Percentiles rank a stretch among this genome's conserved stretches.
Conservation (phyloP, 2,797 vertebrate species). For the Chiroxiphia lanceolata region DNA sequence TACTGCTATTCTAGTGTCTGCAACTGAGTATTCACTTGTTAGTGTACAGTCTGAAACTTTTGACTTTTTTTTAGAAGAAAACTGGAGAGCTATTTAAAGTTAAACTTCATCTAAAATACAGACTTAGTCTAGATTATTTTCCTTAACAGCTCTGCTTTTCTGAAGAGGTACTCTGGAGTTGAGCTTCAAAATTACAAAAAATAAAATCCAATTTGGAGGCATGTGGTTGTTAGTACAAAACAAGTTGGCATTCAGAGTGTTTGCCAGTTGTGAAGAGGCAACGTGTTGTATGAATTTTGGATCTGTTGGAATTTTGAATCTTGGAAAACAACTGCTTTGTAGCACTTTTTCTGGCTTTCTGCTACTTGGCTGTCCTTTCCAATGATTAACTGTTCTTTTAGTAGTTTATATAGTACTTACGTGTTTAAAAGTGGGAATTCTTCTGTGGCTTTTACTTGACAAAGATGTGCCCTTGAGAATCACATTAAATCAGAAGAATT, state of each 20-base stretch:
- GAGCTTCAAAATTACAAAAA: not conserved
- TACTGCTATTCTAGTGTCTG: not conserved
- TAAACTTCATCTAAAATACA: not conserved
- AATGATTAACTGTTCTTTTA: not conserved
- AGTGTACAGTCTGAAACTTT: not conserved
- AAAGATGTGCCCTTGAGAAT: not conserved
- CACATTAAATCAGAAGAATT: not conserved
- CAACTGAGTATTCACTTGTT: not conserved
- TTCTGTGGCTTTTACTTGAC: not conserved
- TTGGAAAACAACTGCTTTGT: not conserved
- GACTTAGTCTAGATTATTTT: not conserved
- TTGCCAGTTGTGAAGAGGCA: not conserved
- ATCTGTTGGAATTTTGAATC: not conserved
- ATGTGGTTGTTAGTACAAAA: not conserved
- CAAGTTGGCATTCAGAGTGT: not conserved
- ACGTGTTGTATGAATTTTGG: not conserved
- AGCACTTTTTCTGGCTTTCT: not conserved
- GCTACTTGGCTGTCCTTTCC: constrained; percentile 15
- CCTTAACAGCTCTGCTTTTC: not conserved
- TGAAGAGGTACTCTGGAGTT: not conserved
- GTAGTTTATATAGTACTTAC: not conserved
- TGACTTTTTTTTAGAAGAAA: not conserved
- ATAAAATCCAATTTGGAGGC: not conserved
- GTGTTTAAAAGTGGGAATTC: not conserved
- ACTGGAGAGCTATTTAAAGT: not conserved